Evolutionary conservation across 2,113 vertebrate species (phyloP).

Genomic region (Rhinoptilus africanus): DNA sequence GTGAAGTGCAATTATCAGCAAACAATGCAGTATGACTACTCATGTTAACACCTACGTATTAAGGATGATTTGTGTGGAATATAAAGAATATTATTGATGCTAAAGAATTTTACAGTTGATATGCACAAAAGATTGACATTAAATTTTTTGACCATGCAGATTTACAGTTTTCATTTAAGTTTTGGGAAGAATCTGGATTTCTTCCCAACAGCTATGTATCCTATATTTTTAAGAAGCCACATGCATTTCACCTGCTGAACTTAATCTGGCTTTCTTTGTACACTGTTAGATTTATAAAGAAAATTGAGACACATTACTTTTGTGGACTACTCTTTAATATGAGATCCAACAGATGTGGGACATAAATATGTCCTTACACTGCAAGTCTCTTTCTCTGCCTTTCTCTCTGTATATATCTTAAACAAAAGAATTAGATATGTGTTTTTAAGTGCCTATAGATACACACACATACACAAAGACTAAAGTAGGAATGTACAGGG

Average conservation of each 20-base stretch:
- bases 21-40: background rate
- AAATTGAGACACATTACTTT: background rate
- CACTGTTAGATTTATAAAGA: background rate
- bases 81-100: background rate
- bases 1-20: background rate
- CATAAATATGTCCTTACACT: background rate
- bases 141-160: background rate
- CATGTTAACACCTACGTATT: background rate
- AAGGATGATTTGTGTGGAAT: background rate
- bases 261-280: background rate
- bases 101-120: background rate
- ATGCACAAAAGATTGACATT: background rate
- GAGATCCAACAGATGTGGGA: background rate
- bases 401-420: background rate
- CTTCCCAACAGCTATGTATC: background rate
- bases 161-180: background rate
- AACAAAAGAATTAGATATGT: background rate
- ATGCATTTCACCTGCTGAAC: background rate
- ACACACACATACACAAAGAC: background rate
- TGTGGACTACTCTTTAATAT: background rate
- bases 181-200: background rate
- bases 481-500: background rate
- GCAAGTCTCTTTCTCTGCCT: background rate
- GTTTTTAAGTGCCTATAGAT: background rate
- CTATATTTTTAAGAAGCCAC: background rate